These are phyloP conservation scores for Sarcophaga subvicina DNA, from an alignment of 2,888 invertebrate species.

Conservation along the genomic window DNA sequence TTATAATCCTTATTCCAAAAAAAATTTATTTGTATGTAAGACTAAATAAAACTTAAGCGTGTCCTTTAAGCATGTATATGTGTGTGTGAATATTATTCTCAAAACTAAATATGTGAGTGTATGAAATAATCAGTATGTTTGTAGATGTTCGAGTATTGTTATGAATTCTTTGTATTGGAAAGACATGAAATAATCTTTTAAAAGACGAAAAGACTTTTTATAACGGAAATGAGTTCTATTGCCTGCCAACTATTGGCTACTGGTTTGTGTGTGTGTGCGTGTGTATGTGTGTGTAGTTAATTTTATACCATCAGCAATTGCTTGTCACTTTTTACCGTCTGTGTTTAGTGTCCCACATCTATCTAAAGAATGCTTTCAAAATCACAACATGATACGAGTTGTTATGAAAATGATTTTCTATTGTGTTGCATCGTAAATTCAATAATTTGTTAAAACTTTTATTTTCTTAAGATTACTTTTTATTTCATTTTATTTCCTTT, in stretches of 20 bases:
- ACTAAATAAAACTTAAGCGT: slow-evolving; percentile 15
- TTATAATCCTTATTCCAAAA: no score
- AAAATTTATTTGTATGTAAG: slow-evolving; percentile 17
- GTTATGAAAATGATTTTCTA: slow-evolving; percentile 61
- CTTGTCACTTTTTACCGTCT: neutral
- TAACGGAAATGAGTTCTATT: slow-evolving; percentile 51
- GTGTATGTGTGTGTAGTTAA: neutral
- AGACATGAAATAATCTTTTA: slow-evolving; percentile 49
- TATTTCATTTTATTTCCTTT: neutral
- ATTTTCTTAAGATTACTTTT: slow-evolving; percentile 4
- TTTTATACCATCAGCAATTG: neutral
- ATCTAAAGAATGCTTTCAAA: slow-evolving; percentile 31
- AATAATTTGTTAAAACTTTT: slow-evolving; percentile 57
- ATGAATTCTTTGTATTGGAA: slow-evolving; percentile 64
- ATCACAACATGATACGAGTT: slow-evolving; percentile 43
- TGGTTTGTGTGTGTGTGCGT: neutral
- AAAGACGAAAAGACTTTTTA: slow-evolving; percentile 42
- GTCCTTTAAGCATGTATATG: neutral
- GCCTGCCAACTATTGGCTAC: no score
- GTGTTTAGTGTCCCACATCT: slow-evolving; percentile 17
- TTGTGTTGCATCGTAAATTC: slow-evolving; percentile 57
- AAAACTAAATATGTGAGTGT: slow-evolving; percentile 7
- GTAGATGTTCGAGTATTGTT: slow-evolving; percentile 62
- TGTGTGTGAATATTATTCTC: neutral
- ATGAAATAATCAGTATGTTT: slow-evolving; percentile 56